Evolutionary conservation across 2,888 invertebrate species (phyloP).

Genomic region (Digitonthophagus gazella): DNA sequence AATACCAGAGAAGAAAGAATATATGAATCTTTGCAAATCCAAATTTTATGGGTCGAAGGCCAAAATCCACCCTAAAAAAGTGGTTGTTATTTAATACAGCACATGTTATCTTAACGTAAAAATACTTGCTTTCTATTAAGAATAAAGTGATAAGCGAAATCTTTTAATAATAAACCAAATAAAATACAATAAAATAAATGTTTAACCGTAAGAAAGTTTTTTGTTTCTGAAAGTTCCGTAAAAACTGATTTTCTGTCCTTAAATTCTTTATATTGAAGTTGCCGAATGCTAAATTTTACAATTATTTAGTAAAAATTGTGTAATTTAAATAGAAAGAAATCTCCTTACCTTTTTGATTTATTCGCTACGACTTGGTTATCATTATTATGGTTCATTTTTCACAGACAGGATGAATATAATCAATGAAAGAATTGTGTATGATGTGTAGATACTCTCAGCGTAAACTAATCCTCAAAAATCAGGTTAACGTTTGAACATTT

Average conservation of each 20-base stretch:
- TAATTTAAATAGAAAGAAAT: background rate
- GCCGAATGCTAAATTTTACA: constrained; percentile 3
- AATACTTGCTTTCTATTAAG: constrained; percentile 71
- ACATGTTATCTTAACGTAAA: constrained; percentile 16
- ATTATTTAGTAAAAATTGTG: background rate
- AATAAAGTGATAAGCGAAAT: constrained; percentile 63
- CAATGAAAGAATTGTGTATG: too few species aligned
- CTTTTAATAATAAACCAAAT: constrained; percentile 24
- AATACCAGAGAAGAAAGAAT: constrained; percentile 41
- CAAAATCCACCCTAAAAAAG: constrained; percentile 54
- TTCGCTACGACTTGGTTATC: too few species aligned
- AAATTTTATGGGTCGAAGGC: constrained; percentile 58
- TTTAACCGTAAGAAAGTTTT: constrained; percentile 80
- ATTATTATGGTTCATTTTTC: too few species aligned
- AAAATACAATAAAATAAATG: constrained; percentile 80
- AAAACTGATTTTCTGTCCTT: constrained; percentile 73
- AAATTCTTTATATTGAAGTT: constrained; percentile 63
- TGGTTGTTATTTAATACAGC: background rate
- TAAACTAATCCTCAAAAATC: too few species aligned
- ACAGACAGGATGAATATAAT: too few species aligned
- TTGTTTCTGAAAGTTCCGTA: constrained; percentile 72
- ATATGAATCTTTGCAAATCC: constrained; percentile 62
- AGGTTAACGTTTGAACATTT: too few species aligned
- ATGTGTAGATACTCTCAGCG: too few species aligned
- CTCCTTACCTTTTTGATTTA: background rate